Conservation (phyloP, 2,113 vertebrate genomes). For the Gallinago jamesoni region DNA sequence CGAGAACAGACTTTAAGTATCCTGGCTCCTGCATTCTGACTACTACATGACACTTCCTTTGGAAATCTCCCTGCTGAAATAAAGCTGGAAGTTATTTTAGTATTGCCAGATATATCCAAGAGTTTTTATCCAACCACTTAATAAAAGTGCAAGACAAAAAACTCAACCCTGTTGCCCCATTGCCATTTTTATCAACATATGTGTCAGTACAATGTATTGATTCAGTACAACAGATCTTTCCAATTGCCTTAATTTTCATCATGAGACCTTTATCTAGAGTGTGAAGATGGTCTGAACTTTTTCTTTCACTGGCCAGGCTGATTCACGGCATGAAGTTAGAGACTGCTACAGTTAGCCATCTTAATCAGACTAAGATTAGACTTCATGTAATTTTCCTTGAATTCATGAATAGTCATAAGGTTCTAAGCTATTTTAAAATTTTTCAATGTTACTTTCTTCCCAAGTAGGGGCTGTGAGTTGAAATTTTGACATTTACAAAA, state of each 20-base stretch:
- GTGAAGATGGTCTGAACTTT: not conserved
- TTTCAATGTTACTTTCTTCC: not conserved
- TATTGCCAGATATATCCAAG: not conserved
- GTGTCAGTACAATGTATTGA: not conserved
- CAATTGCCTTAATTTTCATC: not conserved
- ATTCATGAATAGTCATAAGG: not conserved
- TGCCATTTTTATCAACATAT: not conserved
- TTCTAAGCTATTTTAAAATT: not conserved
- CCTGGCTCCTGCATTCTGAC: not conserved
- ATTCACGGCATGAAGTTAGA: not conserved
- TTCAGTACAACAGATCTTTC: not conserved
- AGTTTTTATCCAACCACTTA: not conserved
- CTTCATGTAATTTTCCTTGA: not conserved
- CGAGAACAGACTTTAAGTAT: not conserved
- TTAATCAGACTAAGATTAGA: not conserved
- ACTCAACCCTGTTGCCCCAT: fast-evolving
- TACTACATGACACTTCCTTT: not conserved
- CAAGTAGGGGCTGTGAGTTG: not conserved
- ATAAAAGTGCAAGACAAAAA: not conserved
- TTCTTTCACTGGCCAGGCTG: not conserved
- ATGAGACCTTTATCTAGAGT: not conserved
- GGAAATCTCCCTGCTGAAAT: not conserved
- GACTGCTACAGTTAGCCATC: not conserved
- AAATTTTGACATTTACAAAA: not conserved
- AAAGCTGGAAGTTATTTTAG: not conserved